Evolutionary conservation across 2,797 vertebrate genomes (phyloP).

Genomic region (Mergus octosetaceus): DNA sequence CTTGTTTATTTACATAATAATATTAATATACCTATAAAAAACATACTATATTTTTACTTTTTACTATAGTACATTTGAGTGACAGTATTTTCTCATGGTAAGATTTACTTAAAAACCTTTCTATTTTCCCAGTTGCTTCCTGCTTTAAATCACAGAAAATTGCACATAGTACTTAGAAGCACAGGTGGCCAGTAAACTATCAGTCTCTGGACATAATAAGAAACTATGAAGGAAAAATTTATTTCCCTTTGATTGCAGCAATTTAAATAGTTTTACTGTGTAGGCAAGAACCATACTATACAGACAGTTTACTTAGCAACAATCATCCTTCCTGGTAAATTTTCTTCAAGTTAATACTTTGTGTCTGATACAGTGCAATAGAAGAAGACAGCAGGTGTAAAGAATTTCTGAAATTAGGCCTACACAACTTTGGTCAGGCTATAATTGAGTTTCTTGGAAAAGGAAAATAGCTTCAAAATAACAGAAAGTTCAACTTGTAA

Average conservation of each 20-base stretch:
- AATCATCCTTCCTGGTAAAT: neutral
- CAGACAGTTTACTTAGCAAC: neutral
- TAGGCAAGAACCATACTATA: neutral
- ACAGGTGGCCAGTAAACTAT: neutral
- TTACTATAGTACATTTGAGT: neutral
- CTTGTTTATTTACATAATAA: neutral
- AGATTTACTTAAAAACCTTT: neutral
- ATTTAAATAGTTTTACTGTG: neutral
- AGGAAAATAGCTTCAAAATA: neutral
- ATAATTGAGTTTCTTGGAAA: neutral
- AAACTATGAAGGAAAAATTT: slow-evolving; percentile 6
- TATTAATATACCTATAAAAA: neutral
- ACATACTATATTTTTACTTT: neutral
- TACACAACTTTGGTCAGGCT: neutral
- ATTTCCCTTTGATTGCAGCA: slow-evolving; percentile 22
- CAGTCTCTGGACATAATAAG: neutral
- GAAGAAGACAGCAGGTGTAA: neutral
- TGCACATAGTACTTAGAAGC: neutral
- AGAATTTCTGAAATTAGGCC: neutral
- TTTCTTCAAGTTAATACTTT: neutral
- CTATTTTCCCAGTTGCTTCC: neutral
- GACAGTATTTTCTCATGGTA: neutral
- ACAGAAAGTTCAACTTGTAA: neutral
- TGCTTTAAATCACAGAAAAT: slow-evolving; percentile 44
- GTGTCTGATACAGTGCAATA: neutral